A percentile compares a stretch with the other conserved stretches of the same genome.
These are phyloP conservation scores for Mythimna albipuncta DNA, from an alignment of 2,888 invertebrate species.

Conservation along the genomic window DNA sequence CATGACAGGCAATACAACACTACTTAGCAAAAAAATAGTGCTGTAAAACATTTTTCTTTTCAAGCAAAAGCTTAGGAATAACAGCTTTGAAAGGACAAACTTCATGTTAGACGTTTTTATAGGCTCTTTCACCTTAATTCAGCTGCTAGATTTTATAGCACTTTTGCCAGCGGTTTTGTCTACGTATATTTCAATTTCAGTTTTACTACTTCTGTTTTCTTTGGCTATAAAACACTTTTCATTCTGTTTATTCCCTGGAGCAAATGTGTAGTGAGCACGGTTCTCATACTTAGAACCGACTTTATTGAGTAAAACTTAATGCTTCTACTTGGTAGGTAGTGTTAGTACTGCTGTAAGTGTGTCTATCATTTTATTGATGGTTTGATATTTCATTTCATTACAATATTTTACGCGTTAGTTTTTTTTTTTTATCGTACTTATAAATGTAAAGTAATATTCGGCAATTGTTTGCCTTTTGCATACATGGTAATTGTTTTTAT, in stretches of 20 bases:
- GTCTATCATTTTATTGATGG: background rate
- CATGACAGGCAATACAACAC: constrained; percentile 12
- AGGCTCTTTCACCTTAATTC: constrained; percentile 47
- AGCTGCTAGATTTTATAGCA: constrained; percentile 53
- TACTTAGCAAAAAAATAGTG: constrained; percentile 13
- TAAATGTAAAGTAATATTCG: no score
- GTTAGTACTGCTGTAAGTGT: background rate
- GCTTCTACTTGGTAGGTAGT: background rate
- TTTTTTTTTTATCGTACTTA: no score
- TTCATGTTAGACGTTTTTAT: constrained; percentile 61
- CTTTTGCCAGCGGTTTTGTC: constrained; percentile 36
- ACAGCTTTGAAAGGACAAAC: constrained; percentile 45
- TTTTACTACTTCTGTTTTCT: constrained; percentile 43
- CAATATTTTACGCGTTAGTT: background rate
- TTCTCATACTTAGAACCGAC: constrained; percentile 4
- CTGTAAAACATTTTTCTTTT: constrained; percentile 47
- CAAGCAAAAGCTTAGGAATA: constrained; percentile 35
- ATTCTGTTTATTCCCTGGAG: constrained; percentile 28
- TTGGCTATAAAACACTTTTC: constrained; percentile 43
- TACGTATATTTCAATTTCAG: constrained; percentile 48
- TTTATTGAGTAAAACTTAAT: background rate
- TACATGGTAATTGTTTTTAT: no score
- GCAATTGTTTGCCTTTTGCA: no score
- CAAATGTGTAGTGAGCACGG: constrained; percentile 26
- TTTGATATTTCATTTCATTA: background rate